A percentile compares a stretch with the other conserved stretches of the same genome.
Evolutionary conservation across 2,888 invertebrate species (phyloP).

Genomic region (Alentia gelatinosa): DNA sequence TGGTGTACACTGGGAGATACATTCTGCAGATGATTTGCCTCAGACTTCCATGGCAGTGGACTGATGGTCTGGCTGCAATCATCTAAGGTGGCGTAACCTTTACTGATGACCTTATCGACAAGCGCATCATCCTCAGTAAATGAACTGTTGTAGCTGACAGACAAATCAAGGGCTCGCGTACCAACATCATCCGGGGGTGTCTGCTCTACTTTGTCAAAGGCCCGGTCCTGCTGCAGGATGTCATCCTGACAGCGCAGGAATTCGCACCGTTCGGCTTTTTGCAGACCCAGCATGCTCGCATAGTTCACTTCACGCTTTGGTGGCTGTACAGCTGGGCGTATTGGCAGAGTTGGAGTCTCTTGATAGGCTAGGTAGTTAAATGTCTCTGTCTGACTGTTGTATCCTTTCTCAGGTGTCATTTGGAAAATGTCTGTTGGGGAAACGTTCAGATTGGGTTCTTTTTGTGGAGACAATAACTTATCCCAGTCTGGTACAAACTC

Average conservation of each 20-base stretch:
- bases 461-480: not conserved
- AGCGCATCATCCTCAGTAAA: slow-evolving; percentile 28
- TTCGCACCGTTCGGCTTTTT: not conserved
- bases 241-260: not conserved
- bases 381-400: not conserved
- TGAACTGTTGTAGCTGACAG: slow-evolving; percentile 16
- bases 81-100: slow-evolving; percentile 29
- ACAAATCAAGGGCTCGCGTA: not conserved
- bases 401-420: not conserved
- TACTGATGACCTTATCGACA: slow-evolving; percentile 41
- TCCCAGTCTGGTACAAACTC: not conserved
- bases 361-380: not conserved
- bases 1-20: not conserved
- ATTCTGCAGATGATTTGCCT: not conserved
- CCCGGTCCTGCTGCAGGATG: not conserved
- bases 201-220: not conserved
- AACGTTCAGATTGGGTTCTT: not conserved
- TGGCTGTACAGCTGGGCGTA: not conserved
- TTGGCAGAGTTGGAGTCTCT: not conserved
- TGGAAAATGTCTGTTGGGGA: not conserved
- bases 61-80: slow-evolving; percentile 7
- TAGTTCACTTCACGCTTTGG: not conserved
- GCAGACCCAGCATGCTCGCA: not conserved
- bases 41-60: slow-evolving; percentile 20
- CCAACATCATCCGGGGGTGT: not conserved